A percentile compares a stretch with the other conserved stretches of the same genome.
Evolutionary conservation across 2,888 invertebrate species (phyloP).

Genomic region (Coelogynopora nodosa): DNA sequence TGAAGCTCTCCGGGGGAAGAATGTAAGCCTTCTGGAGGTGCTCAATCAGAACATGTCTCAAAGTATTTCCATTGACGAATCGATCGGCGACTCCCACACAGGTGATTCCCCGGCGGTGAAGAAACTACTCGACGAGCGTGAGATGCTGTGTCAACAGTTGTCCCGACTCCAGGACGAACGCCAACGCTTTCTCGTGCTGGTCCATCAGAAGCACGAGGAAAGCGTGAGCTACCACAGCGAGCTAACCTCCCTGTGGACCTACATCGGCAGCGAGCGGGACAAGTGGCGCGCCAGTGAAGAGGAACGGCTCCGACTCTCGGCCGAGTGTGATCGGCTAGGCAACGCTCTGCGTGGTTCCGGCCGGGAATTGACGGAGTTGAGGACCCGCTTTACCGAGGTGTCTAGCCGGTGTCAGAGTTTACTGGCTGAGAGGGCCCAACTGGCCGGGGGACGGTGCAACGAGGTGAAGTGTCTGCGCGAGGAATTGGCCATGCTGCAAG

Average conservation of each 20-base stretch:
- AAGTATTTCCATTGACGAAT: neutral
- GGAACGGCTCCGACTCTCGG: slow-evolving; percentile 47
- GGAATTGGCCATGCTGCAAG: neutral
- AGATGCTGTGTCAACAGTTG: slow-evolving; percentile 68
- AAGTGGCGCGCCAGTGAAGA: slow-evolving; percentile 54
- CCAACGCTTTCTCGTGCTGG: slow-evolving; percentile 60
- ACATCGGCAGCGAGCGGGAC: slow-evolving; percentile 51
- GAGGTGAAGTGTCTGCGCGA: neutral
- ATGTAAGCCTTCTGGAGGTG: slow-evolving; percentile 57
- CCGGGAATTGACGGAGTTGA: neutral
- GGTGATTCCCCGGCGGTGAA: slow-evolving; percentile 46
- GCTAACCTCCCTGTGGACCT: slow-evolving; percentile 70
- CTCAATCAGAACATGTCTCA: slow-evolving; percentile 51
- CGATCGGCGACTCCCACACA: neutral
- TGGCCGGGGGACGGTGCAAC: neutral
- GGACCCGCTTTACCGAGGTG: neutral
- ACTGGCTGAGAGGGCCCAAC: neutral
- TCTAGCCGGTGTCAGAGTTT: neutral
- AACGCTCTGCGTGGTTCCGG: neutral
- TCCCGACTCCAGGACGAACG: slow-evolving; percentile 66
- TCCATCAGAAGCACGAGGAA: slow-evolving; percentile 79
- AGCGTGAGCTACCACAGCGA: slow-evolving; percentile 78
- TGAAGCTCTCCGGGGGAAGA: slow-evolving; percentile 61
- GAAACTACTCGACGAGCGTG: slow-evolving; percentile 53
- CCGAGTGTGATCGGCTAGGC: neutral